Evolutionary conservation across 2,888 invertebrate genomes (phyloP), one percentile per base, ranked within the genome.

Genomic region (Acleris laterana): DNA sequence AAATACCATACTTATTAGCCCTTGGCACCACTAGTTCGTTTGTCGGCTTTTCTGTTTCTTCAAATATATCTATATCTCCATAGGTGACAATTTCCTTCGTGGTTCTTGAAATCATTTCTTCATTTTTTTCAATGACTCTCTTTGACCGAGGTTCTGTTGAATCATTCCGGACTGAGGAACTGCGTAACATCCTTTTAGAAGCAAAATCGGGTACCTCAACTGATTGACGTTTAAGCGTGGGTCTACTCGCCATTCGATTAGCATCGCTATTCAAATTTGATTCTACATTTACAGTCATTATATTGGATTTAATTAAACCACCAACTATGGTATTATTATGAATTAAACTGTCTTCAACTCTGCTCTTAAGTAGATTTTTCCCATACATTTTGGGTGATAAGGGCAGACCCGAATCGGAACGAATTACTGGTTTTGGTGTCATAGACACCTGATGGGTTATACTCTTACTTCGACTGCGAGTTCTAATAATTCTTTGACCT

Each of bases 121-220:
- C 68, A 50, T 25, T 20, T 32, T 44, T 32, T 2, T 51, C 17
- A 57, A 51, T 52, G 28, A 58, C 52, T 32, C 25, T 38, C 32
- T 20, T 32, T 52, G 22, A 17, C 46, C 28, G 44, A 48, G 59
- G 42, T 44, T 49, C 46, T 19, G 38, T 44, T 56, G 48, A 49
- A 50, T 65, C 63, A 16, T 69, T 63, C 25, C 61, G 56, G 6
- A 64, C 59, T 59, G 68, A 71, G 32, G 81, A 75, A 74, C 84
- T 87, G 49, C 84, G 82, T 69, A 87, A 72, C 38, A 80, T 71
- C 72, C 85, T 77, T 71, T 84, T 86, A 62, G 72, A 69, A 42
- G 71, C 71, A 38, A 76, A 57, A 62, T 75, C 77, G 67, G 71
- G 62, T 56, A 65, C 71, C 25, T 80, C 78, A 20, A 68, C 68